Evolutionary conservation across 2,888 invertebrate species (phyloP).

Genomic region (Lasioglossum leucozonium): DNA sequence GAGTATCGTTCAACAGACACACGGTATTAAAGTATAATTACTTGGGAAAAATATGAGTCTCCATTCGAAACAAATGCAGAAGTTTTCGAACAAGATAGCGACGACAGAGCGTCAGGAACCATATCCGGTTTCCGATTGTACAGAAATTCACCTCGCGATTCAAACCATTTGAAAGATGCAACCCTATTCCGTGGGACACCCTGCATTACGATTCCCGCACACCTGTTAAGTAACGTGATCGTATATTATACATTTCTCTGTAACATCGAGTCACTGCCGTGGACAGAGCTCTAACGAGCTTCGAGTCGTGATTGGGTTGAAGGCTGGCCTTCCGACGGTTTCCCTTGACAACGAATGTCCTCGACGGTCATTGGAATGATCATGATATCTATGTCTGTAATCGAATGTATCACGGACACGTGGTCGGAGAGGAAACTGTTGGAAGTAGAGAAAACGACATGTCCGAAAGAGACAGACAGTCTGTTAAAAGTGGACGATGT

Average conservation of each 20-base stretch:
- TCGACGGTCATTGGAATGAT: conserved; percentile 9
- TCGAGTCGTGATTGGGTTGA: conserved; percentile 48
- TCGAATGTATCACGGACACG: conserved; percentile 32
- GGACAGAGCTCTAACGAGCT: conserved; percentile 53
- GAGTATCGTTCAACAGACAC: not conserved
- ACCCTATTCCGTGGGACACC: conserved; percentile 15
- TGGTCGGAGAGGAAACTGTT: conserved; percentile 27
- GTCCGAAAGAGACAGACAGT: conserved; percentile 38
- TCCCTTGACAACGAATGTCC: not conserved
- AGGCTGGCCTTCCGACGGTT: conserved; percentile 49
- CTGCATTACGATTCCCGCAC: conserved; percentile 61
- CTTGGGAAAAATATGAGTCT: not conserved
- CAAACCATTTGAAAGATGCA: not conserved
- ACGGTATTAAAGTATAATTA: not conserved
- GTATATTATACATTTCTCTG: conserved; percentile 46
- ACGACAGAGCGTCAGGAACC: not conserved
- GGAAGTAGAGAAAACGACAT: conserved; percentile 38
- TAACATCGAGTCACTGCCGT: conserved; percentile 48
- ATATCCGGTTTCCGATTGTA: not conserved
- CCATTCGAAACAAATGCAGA: not conserved
- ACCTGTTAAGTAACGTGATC: conserved; percentile 55
- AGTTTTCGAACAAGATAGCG: not conserved
- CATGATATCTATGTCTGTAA: not conserved
- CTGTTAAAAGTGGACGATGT: conserved; percentile 67
- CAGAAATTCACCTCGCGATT: not conserved